Evolutionary conservation across 2,797 vertebrate species (phyloP), one percentile per base, ranked within the genome.

Genomic region (Alauda arvensis): DNA sequence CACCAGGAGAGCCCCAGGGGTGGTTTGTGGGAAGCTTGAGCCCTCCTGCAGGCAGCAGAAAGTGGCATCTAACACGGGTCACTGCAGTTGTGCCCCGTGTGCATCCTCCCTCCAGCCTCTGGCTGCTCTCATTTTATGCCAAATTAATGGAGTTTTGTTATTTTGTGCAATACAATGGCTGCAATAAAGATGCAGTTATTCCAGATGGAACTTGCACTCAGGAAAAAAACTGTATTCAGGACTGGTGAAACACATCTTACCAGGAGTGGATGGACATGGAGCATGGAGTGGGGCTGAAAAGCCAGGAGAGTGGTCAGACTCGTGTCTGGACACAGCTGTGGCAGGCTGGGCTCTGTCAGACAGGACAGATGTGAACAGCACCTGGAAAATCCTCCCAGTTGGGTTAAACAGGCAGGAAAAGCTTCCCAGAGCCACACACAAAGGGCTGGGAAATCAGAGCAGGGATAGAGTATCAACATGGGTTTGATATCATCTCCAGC

Each of bases 51-150:
- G 55, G 61, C 72, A 83, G 59, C 1, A 1, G 43, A 76, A 55
- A 1, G 3, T 39, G 57, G 66, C 56, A 39, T 21, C 59, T 3
- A 6, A 6, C 40, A 2, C 0, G 0, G 68, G 69, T 31, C 5
- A 7, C 3, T 42, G 42, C 39, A 14, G 34, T 9, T n/a, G 24
- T 25, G 18, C 62, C 67, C 76, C 18, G 4, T 0, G 25, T 2
- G 2, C 31, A 28, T 46, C 81, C 45, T 61, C 71, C 21, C 21
- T 45, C 49, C 83, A 39, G 71, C 45, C 56, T 66, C 51, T 1
- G 0, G 0, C 51, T 8, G 40, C 72, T 63, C 77, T 55, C 75
- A 2, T 63, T 67, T 40, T 14, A 33, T 57, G 71, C 61, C 61
- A 8, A 43, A 55, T 68, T 87, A 82, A 61, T 39, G 43, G 51